A percentile compares a stretch with the other conserved stretches of the same genome.
Conservation (phyloP, 2,797 vertebrate species). For the Artibeus lituratus region DNA sequence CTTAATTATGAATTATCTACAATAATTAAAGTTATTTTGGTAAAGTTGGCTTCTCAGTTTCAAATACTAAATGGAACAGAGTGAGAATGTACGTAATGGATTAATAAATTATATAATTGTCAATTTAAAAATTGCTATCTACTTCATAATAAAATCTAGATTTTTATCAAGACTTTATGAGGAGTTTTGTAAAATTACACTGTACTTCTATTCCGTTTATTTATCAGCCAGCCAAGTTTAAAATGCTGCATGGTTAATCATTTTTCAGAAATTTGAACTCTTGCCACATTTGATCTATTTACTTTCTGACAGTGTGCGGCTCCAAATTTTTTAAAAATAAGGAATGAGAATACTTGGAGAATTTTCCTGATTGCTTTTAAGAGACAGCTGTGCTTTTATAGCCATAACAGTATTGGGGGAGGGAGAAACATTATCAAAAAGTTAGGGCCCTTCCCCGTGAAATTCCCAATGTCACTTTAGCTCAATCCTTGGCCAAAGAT, state of each 20-base stretch:
- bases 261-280: slow-evolving; percentile 28
- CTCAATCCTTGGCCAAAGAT: not conserved
- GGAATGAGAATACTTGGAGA: not conserved
- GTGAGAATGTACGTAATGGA: slow-evolving; percentile 42
- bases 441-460: not conserved
- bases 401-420: not conserved
- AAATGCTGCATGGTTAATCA: slow-evolving; percentile 15
- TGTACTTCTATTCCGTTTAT: not conserved
- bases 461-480: not conserved
- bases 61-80: slow-evolving; percentile 58
- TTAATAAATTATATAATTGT: slow-evolving; percentile 69
- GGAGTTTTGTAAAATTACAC: slow-evolving; percentile 17
- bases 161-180: slow-evolving; percentile 37
- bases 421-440: not conserved
- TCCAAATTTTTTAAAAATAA: slow-evolving; percentile 28
- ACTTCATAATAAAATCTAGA: slow-evolving; percentile 45
- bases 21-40: slow-evolving; percentile 56
- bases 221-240: not conserved
- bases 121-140: slow-evolving; percentile 52
- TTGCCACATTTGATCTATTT: slow-evolving; percentile 44
- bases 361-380: not conserved
- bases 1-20: slow-evolving; percentile 69
- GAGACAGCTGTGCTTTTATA: not conserved
- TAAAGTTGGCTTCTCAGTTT: slow-evolving; percentile 60
- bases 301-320: not conserved